Percentiles rank a stretch among this genome's conserved stretches.
phyloP scores from a whole-genome alignment of 2,888 invertebrate species.

The Phyllotreta striolata region DNA sequence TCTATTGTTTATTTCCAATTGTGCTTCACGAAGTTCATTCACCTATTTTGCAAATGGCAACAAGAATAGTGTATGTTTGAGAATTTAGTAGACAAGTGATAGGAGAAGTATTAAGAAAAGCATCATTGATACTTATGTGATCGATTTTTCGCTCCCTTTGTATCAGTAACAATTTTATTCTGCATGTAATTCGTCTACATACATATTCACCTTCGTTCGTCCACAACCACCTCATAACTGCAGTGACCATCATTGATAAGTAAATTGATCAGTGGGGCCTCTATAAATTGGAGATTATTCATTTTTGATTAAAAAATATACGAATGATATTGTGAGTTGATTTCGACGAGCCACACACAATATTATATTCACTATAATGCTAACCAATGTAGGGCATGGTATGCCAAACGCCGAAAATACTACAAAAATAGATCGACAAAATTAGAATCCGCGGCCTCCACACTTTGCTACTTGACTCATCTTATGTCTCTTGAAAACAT shows the following conservation, averaged over 20 bases:
- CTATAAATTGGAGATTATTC: neutral
- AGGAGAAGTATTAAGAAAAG: too few species aligned
- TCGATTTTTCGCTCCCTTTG: too few species aligned
- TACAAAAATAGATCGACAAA: conserved; percentile 51
- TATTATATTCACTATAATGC: conserved; percentile 42
- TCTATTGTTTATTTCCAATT: too few species aligned
- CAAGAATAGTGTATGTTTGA: too few species aligned
- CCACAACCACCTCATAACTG: too few species aligned
- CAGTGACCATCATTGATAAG: neutral
- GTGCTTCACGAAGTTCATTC: too few species aligned
- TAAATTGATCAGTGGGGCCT: neutral
- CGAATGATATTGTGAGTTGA: neutral
- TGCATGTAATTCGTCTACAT: too few species aligned
- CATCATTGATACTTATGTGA: too few species aligned
- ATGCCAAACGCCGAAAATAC: conserved; percentile 46
- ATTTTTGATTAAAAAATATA: neutral
- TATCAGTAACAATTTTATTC: too few species aligned
- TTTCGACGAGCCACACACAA: conserved; percentile 28
- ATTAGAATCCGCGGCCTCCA: conserved; percentile 39
- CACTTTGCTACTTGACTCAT: conserved; percentile 32
- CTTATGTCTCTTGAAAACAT: conserved; percentile 8
- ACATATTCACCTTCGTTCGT: too few species aligned
- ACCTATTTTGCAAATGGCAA: too few species aligned
- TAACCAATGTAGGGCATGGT: conserved; percentile 55
- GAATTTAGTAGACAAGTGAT: too few species aligned